These are phyloP conservation scores for Oryctes rhinoceros DNA, from an alignment of 1,140 invertebrate genomes.

Conservation along the genomic window DNA sequence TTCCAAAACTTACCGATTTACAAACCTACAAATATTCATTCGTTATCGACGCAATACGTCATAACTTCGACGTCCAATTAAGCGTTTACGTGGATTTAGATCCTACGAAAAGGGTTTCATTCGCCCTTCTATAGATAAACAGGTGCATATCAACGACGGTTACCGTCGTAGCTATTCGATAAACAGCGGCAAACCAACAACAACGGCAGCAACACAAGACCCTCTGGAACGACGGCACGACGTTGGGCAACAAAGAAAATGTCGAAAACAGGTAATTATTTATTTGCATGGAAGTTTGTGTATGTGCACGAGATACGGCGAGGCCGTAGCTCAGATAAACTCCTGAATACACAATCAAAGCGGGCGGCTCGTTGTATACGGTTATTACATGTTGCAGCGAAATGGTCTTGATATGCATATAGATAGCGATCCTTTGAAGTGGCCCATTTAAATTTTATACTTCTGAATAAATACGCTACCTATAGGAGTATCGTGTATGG, in stretches of 20 bases:
- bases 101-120: no score
- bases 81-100: no score
- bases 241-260: constrained; percentile 9
- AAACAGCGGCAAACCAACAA: neutral
- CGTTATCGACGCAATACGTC: no score
- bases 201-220: neutral
- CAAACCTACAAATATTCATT: no score
- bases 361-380: constrained; percentile 1
- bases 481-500: no score
- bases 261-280: constrained; percentile 21
- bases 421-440: constrained; percentile 34
- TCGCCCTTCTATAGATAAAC: no score
- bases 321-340: constrained; percentile 11
- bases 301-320: neutral
- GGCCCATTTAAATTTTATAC: constrained; percentile 33
- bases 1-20: no score
- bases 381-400: constrained; percentile 32
- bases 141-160: no score
- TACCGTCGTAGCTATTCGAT: neutral
- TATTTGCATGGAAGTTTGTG: constrained; percentile 30
- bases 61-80: no score
- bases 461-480: constrained; percentile 21
- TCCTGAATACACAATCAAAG: constrained; percentile 36
- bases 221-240: neutral
- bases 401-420: constrained; percentile 28